Percentiles rank a stretch among this genome's conserved stretches.
phyloP scores from a whole-genome alignment of 2,113 vertebrate genomes.

The Pterocles orientalis region DNA sequence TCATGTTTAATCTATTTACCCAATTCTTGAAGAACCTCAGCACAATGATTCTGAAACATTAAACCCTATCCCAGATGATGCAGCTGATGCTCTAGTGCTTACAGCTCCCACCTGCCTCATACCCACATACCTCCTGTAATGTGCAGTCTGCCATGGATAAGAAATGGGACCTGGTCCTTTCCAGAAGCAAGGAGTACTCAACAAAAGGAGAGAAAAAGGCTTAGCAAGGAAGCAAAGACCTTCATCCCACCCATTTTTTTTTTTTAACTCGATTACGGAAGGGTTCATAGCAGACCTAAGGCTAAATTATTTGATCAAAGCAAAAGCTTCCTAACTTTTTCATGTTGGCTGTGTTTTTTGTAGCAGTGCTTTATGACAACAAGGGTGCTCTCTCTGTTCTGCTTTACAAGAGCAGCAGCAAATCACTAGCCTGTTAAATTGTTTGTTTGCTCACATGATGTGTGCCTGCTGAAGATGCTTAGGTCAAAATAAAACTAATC shows the following conservation, averaged over 20 bases:
- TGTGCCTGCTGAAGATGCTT: not conserved
- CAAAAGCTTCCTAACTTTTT: not conserved
- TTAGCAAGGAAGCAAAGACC: not conserved
- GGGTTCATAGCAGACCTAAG: not conserved
- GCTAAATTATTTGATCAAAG: not conserved
- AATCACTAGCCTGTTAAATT: not conserved
- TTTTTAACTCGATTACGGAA: not conserved
- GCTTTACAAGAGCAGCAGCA: not conserved
- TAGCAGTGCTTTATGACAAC: not conserved
- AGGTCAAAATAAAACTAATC: not conserved
- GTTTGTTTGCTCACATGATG: not conserved
- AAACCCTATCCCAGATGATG: not conserved
- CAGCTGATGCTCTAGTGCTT: not conserved
- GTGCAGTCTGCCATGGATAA: rapidly evolving
- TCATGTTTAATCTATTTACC: not conserved
- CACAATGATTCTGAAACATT: not conserved
- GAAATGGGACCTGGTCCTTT: not conserved
- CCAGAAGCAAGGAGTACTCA: not conserved
- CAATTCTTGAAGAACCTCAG: not conserved
- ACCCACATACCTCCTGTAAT: rapidly evolving
- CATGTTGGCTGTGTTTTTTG: not conserved
- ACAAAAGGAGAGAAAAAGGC: not conserved
- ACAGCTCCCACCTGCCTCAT: not conserved
- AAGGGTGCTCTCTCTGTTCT: not conserved
- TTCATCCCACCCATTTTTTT: not conserved